Evolutionary conservation across 2,888 invertebrate species (phyloP), one percentile per base, ranked within the genome.

Genomic region (Seira ritae): DNA sequence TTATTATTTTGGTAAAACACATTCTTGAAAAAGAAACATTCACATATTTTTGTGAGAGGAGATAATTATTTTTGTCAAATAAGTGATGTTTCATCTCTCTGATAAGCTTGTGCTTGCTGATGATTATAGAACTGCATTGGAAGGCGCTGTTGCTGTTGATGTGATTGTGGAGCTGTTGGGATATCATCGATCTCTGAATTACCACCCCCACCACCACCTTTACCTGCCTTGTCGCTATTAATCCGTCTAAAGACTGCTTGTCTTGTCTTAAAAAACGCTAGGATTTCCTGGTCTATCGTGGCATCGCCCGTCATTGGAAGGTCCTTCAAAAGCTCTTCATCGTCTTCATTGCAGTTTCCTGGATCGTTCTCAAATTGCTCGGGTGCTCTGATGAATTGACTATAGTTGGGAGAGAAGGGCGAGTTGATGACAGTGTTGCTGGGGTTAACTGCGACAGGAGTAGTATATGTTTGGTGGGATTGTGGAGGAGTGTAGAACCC

Each of bases 221-320:
- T 55, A 15, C 66, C 42, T 15, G 19, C 19, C 24, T 70, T 77
- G 50, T 75, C 73, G 55, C 65, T 71, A 66, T 82, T 81, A 8
- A 86, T 76, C 67, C 72, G 71, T 8, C 37, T 75, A 68, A 86
- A 82, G 1, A 84, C 84, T 3, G 76, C 75, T 74, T 82, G 86
- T 55, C 86, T 50, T 20, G 74, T 84, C 89, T 91, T 90, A 90
- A 91, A 92, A 90, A 92, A 92, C 55, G 91, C 91, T 78, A 91
- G 90, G 73, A 92, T 92, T 90, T 92, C 92, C 78, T 91, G 91
- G 87, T 92, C 92, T 17, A 92, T 91, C 84, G 91, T 92, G 1
- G 89, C 89, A 88, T 92, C 92, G 0, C 92, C 92, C 12, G 92
- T 92, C 22, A 92, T 87, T 8, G 92, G 91, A 23, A 92, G 90